phyloP scores from a whole-genome alignment of 2,888 invertebrate genomes.

The Dicyrtoma fusca region DNA sequence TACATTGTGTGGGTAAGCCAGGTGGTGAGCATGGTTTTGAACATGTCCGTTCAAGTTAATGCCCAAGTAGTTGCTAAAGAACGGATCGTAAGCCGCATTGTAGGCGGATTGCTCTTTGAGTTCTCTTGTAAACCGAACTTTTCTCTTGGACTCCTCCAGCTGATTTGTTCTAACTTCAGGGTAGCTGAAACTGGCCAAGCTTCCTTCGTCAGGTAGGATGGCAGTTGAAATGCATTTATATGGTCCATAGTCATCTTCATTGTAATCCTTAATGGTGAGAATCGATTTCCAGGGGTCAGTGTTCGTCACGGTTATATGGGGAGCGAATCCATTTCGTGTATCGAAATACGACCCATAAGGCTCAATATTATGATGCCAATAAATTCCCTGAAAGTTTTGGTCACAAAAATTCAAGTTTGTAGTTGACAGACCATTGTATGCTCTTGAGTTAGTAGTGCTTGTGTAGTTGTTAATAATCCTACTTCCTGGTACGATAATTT shows the following conservation, averaged over 20 bases:
- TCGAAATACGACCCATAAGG: constrained; percentile 55
- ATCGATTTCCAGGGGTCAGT: constrained; percentile 50
- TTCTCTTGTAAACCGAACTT: constrained; percentile 37
- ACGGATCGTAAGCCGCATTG: constrained; percentile 35
- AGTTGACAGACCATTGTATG: too few relatives aligned
- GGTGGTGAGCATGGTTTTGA: constrained; percentile 6
- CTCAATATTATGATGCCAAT: constrained; percentile 54
- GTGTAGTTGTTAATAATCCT: too few relatives aligned
- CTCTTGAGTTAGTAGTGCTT: too few relatives aligned
- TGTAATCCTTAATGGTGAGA: constrained; percentile 47
- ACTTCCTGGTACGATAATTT: too few relatives aligned
- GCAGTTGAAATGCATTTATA: constrained; percentile 54
- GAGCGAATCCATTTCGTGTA: constrained; percentile 50
- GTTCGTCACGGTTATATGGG: constrained; percentile 44
- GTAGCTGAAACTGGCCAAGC: background rate
- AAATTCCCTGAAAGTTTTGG: constrained; percentile 51
- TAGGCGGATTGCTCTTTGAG: constrained; percentile 27
- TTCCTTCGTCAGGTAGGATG: constrained; percentile 47
- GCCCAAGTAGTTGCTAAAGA: constrained; percentile 29
- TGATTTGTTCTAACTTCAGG: constrained; percentile 29
- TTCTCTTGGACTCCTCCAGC: constrained; percentile 26
- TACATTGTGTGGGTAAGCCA: constrained; percentile 2
- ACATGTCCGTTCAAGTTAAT: constrained; percentile 1
- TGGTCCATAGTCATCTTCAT: constrained; percentile 50
- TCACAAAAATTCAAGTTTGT: too few relatives aligned